Evolutionary conservation across 2,888 invertebrate genomes (phyloP).

Genomic region (Chloroclysta siterata): DNA sequence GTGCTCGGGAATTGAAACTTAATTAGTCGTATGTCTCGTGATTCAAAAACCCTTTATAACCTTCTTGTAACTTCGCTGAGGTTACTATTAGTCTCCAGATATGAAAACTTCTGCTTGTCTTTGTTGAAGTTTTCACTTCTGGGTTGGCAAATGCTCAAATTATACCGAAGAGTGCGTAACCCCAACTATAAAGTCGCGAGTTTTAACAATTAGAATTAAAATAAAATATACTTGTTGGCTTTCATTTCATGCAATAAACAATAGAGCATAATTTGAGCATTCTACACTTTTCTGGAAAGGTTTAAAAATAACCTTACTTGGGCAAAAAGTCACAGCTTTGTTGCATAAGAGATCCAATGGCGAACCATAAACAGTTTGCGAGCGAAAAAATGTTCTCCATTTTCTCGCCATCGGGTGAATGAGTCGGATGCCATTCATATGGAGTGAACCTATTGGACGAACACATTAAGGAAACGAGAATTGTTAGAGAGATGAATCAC

Average conservation of each 20-base stretch:
- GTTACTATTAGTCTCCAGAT: conserved; percentile 67
- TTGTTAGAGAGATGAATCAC: conserved; percentile 34
- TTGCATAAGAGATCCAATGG: conserved; percentile 97
- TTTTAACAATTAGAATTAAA: not conserved
- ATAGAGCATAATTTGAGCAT: conserved; percentile 15
- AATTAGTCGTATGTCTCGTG: conserved; percentile 50
- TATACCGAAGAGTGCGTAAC: conserved; percentile 14
- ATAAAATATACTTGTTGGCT: not conserved
- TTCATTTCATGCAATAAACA: not conserved
- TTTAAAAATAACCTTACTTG: conserved; percentile 88
- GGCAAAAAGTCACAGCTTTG: conserved; percentile 98
- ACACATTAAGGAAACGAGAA: conserved; percentile 49
- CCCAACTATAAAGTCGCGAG: not conserved
- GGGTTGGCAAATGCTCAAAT: conserved; percentile 16
- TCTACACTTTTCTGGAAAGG: conserved; percentile 39
- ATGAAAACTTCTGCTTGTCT: conserved; percentile 45
- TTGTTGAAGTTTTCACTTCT: conserved; percentile 37
- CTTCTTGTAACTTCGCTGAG: conserved; percentile 78
- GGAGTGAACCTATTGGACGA: conserved; percentile 92
- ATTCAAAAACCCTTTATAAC: conserved; percentile 52
- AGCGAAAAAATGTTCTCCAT: conserved; percentile 97
- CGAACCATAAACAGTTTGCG: conserved; percentile 98
- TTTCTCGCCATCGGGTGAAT: conserved; percentile 93
- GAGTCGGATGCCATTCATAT: conserved; percentile 97
- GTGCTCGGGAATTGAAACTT: conserved; percentile 46